Evolutionary conservation across 1,140 invertebrate species (phyloP).

Genomic region (Portunus trituberculatus): DNA sequence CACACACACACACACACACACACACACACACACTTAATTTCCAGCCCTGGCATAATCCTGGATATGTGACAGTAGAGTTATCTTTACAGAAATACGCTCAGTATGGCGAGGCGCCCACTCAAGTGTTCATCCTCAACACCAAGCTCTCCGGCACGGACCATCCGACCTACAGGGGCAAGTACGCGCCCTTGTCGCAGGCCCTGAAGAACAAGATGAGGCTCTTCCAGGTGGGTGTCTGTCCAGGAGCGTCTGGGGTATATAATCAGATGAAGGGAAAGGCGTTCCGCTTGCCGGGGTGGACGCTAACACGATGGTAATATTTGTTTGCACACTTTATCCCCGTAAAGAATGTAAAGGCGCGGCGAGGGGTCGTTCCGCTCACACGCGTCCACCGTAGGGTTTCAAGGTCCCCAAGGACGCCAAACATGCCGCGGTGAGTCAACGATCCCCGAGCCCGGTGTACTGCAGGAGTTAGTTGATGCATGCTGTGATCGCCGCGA

Average conservation of each 20-base stretch:
- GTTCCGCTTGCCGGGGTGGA: background rate
- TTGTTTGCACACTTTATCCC: background rate
- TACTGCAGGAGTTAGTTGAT: background rate
- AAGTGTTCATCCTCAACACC: background rate
- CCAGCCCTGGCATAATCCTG: no score
- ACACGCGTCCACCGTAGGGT: background rate
- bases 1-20: no score
- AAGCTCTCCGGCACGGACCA: background rate
- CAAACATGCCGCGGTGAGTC: background rate
- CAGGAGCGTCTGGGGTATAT: background rate
- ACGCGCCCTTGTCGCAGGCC: background rate
- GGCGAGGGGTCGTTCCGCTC: background rate
- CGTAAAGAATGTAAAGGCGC: background rate
- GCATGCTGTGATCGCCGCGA: background rate
- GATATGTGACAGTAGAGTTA: no score
- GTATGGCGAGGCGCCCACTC: background rate
- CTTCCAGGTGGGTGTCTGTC: background rate
- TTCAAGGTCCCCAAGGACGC: background rate
- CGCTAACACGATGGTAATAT: background rate
- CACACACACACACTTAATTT: no score
- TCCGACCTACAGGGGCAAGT: background rate
- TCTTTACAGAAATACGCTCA: background rate
- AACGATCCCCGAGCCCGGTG: background rate
- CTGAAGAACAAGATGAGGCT: conserved; percentile 9
- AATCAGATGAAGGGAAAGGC: background rate